phyloP scores from a whole-genome alignment of 1,140 invertebrate species.

The Lepeophtheirus salmonis region DNA sequence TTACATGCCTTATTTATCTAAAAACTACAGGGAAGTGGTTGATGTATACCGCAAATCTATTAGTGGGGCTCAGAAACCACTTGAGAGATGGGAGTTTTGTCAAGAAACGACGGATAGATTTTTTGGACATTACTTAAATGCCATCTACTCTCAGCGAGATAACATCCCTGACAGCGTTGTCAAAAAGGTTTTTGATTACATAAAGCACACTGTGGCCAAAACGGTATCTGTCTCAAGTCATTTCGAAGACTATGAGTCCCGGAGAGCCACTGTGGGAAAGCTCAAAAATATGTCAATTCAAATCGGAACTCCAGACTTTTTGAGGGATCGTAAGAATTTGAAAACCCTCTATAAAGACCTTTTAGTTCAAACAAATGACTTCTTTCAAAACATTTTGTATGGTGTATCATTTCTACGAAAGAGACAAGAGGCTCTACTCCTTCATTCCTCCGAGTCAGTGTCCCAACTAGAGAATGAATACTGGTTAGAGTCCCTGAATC shows the following conservation, averaged over 20 bases:
- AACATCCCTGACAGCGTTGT: background rate
- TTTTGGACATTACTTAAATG: slow-evolving; percentile 34
- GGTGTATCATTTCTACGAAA: slow-evolving; percentile 23
- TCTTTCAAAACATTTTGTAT: slow-evolving; percentile 31
- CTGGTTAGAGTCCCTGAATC: slow-evolving; percentile 8
- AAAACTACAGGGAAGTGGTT: slow-evolving; percentile 32
- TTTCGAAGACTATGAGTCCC: slow-evolving; percentile 11
- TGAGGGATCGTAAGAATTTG: slow-evolving; percentile 27
- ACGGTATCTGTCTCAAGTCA: background rate
- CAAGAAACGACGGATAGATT: slow-evolving; percentile 30
- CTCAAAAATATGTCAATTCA: slow-evolving; percentile 30
- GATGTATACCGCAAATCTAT: slow-evolving; percentile 32
- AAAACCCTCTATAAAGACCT: slow-evolving; percentile 31
- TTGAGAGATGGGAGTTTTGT: slow-evolving; percentile 38
- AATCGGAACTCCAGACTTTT: slow-evolving; percentile 32
- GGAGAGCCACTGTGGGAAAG: slow-evolving; percentile 24
- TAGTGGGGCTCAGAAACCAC: slow-evolving; percentile 29
- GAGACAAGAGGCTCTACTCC: slow-evolving; percentile 7
- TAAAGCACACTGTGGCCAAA: slow-evolving; percentile 12
- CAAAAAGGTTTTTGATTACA: slow-evolving; percentile 5
- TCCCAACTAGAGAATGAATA: slow-evolving; percentile 2
- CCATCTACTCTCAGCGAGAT: slow-evolving; percentile 29
- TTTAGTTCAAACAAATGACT: slow-evolving; percentile 32
- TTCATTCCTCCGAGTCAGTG: background rate
- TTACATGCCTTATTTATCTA: slow-evolving; percentile 37